phyloP scores from a whole-genome alignment of 2,888 invertebrate genomes.

The Brachypterus glaber region DNA sequence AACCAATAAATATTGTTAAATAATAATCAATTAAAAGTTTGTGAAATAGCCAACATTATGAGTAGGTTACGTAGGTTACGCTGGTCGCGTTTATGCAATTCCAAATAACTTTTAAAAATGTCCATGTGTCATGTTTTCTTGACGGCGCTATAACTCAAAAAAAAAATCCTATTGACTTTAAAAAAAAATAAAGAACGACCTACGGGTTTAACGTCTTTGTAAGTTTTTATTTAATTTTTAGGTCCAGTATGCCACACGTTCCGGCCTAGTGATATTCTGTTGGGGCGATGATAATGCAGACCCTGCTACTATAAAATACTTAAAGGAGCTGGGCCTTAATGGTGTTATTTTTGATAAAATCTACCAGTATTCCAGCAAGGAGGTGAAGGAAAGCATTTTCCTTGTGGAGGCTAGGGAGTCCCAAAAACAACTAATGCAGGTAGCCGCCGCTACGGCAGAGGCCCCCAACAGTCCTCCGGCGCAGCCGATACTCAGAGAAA shows the following conservation, averaged over 20 bases:
- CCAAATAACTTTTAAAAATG: no score
- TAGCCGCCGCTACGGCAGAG: slow-evolving; percentile 37
- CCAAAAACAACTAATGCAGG: slow-evolving; percentile 51
- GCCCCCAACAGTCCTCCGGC: slow-evolving; percentile 23
- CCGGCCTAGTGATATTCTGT: slow-evolving; percentile 83
- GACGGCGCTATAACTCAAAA: no score
- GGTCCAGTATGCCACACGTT: slow-evolving; percentile 69
- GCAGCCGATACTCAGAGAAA: slow-evolving; percentile 21
- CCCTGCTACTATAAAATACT: slow-evolving; percentile 69
- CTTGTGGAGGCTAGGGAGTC: slow-evolving; percentile 68
- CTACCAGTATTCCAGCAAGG: slow-evolving; percentile 62
- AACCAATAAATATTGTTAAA: no score
- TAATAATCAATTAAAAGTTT: no score
- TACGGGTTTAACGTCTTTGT: no score
- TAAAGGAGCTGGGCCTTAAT: slow-evolving; percentile 85
- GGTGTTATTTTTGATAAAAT: slow-evolving; percentile 96
- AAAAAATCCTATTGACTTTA: no score
- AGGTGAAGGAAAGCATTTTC: slow-evolving; percentile 75
- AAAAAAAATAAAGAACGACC: no score
- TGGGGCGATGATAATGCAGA: slow-evolving; percentile 97
- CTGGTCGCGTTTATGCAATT: no score
- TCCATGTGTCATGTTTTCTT: no score
- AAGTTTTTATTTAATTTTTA: slow-evolving; percentile 35
- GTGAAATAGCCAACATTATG: no score
- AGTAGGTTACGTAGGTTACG: no score